Evolutionary conservation across 2,113 vertebrate genomes (phyloP).

Genomic region (Myiopsitta monachus): DNA sequence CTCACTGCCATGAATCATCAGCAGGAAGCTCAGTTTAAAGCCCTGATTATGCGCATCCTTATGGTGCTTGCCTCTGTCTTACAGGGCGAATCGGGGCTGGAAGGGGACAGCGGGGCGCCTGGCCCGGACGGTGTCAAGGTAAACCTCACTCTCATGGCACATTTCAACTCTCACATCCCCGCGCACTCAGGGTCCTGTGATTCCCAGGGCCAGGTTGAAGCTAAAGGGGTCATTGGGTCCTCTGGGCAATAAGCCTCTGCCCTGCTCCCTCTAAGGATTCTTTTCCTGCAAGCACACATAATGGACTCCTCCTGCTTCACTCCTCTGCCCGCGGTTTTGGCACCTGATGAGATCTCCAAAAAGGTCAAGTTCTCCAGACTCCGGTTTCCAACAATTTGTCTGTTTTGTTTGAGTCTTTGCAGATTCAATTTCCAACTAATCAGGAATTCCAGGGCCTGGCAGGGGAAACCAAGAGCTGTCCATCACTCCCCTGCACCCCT

Average conservation of each 20-base stretch:
- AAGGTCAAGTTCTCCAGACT: slow-evolving; percentile 38
- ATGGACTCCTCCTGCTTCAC: slow-evolving; percentile 9
- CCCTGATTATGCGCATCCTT: background rate
- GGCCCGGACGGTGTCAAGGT: slow-evolving; percentile 89
- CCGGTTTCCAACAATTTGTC: slow-evolving; percentile 37
- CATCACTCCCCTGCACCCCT: background rate
- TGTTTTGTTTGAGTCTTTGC: slow-evolving; percentile 4
- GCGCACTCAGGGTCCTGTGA: fast-evolving
- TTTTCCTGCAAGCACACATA: background rate
- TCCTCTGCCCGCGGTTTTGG: slow-evolving; percentile 38
- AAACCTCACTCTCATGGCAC: background rate
- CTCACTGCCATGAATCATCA: background rate
- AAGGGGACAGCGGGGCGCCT: slow-evolving; percentile 82
- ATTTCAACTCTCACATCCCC: background rate
- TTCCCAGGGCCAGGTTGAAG: background rate
- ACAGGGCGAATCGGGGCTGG: slow-evolving; percentile 89
- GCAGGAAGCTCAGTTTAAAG: background rate
- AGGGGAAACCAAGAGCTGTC: slow-evolving; percentile 5
- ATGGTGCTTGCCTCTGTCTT: background rate
- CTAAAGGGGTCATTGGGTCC: background rate
- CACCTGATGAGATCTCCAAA: slow-evolving; percentile 20
- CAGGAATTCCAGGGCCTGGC: slow-evolving; percentile 23
- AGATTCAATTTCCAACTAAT: slow-evolving; percentile 34
- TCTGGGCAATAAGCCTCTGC: background rate
- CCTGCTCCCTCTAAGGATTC: background rate